Evolutionary conservation across 2,797 vertebrate species (phyloP), one percentile per base, ranked within the genome.

Genomic region (Anomalospiza imberbis): DNA sequence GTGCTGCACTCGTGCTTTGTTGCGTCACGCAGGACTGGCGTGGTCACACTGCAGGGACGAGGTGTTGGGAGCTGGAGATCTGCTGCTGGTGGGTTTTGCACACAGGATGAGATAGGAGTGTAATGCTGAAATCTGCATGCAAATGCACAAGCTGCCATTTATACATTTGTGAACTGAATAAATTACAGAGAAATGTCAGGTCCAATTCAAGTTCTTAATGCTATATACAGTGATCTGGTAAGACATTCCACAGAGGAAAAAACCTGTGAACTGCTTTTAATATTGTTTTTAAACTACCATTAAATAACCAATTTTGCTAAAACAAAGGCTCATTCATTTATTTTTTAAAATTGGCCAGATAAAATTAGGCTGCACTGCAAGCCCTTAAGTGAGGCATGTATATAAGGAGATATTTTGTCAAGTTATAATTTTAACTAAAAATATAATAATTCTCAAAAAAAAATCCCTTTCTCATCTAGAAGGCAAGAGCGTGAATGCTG

Each of bases 91-190:
- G 85, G 79, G 51, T 48, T 92, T 74, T 91, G 68, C 53, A 20
- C 83, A 77, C 61, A 71, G 89, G n/a, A 83, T 92, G 83, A 44
- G 91, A 74, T 73, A 29, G 42, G 74, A 96, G 91, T 54, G 80
- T 78, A 95, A 76, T 77, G 71, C 76, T 68, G 75, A 92, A 92
- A 95, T 94, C 70, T 97, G 18, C 95, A 94, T 97, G 96, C 95
- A 93, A 88, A 89, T 88, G 76, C 48, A 67, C 66, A 91, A 68
- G 79, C 89, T 96, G 87, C 55, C 89, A 91, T 95, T 93, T 93
- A 45, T 31, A 40, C 44, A 36, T 96, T 95, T 96, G 83, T 92
- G 80, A 97, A 88, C 71, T 86, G 82, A 96, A 96, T 91, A 93
- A 93, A 83, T 90, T 74, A 93, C 50, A 67, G 74, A 92, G 42